Evolutionary conservation across 2,888 invertebrate genomes (phyloP).

Genomic region (Synergus japonicus): DNA sequence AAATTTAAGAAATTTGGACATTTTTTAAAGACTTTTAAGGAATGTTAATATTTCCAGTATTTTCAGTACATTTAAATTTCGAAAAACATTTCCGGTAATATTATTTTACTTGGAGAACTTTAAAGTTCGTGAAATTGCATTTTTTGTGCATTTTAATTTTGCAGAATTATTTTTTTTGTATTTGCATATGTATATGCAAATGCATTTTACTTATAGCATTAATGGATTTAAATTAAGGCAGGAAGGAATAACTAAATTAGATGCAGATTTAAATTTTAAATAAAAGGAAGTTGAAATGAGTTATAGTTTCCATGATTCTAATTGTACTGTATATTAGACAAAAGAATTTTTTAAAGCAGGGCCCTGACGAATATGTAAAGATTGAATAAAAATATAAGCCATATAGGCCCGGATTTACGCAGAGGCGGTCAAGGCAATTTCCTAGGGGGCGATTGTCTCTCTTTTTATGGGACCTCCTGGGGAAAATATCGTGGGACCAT

Average conservation of each 20-base stretch:
- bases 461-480: slow-evolving; percentile 10
- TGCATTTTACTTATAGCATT: background rate
- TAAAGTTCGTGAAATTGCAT: no score
- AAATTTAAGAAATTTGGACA: no score
- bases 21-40: no score
- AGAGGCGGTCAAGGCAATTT: slow-evolving; percentile 23
- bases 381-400: background rate
- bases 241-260: background rate
- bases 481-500: slow-evolving; percentile 2
- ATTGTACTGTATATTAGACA: no score
- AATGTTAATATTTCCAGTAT: no score
- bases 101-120: no score
- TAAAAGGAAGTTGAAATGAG: background rate
- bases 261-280: no score
- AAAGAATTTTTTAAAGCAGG: background rate
- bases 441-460: slow-evolving; percentile 1
- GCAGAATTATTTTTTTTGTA: no score
- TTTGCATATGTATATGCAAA: background rate
- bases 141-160: no score
- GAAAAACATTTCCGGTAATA: no score
- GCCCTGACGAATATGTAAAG: background rate
- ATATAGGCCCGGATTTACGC: background rate
- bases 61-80: no score
- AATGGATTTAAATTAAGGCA: background rate
- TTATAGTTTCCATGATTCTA: background rate